Base-by-base conservation (phyloP, 2,113 vertebrate species). In the Protomyctophum bolini region DNA sequence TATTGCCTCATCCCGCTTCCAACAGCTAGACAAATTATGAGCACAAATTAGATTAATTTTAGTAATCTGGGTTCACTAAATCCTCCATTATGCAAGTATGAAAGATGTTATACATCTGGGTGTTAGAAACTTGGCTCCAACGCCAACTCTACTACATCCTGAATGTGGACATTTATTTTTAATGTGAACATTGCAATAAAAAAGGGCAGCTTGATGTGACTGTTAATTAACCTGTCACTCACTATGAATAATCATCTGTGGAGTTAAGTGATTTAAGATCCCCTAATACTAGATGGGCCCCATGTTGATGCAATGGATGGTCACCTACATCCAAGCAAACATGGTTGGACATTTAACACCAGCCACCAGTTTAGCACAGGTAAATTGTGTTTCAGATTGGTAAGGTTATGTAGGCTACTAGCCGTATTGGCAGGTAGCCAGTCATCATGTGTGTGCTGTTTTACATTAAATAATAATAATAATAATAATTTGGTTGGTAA, bases 181-280 rank as follows among this genome's bases (percentile, higher is more conserved):
- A 63, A 79, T 73, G 81, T 77, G 61, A 88, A 85, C 71, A 68
- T 87, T 78, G 90, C 90, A 90, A 91, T 91, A 91, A 87, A 82
- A 75, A 80, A 85, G 64, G 87, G 86, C 88, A 89, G 85, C 86
- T 91, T 90, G 73, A 74, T 82, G 68, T 59, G 86, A 88, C 84
- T 83, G 83, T 85, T 87, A 63, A 73, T 85, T 87, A 63, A 73
- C 83, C 76, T 59, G 63, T 63, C 46, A 47, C 41, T 63, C 46
- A 47, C 41, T 8, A n/a, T 55, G 50, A 72, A 57, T 51, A 56
- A 73, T 10, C 57, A 15, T 79, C 72, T 71, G 57, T 65, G 45
- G 67, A 79, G 46, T 58, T 68, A 46, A 21, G 68, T 3, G 8
- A 60, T 50, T 41, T 41, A 58, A 59, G 14, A 78, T 58, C 0